phyloP scores from a whole-genome alignment of 2,797 vertebrate species.

The Psittacula derbiana region DNA sequence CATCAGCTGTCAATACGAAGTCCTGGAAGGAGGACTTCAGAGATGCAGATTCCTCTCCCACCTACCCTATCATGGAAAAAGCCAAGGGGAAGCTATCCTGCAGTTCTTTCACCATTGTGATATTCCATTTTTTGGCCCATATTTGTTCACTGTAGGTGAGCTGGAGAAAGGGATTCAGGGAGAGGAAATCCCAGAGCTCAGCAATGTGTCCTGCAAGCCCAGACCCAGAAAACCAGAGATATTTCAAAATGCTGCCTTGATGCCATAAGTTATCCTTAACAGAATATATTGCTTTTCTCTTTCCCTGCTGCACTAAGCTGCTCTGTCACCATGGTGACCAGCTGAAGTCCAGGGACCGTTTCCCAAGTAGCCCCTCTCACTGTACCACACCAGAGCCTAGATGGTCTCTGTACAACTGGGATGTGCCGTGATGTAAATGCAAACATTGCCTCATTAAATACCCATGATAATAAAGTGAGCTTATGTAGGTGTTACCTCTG shows the following conservation, averaged over 20 bases:
- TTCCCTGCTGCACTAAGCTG: background rate
- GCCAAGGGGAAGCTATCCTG: background rate
- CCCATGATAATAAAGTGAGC: fast-evolving
- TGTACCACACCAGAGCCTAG: background rate
- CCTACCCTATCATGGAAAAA: background rate
- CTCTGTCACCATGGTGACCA: background rate
- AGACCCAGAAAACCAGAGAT: background rate
- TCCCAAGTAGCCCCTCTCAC: background rate
- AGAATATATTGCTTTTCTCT: slow-evolving; percentile 13
- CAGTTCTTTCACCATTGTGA: background rate
- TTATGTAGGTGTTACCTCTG: background rate
- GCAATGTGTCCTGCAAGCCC: background rate
- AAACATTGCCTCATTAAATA: background rate
- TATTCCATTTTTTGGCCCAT: background rate
- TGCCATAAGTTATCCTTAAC: background rate
- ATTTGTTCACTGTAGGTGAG: background rate
- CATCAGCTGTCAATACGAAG: background rate
- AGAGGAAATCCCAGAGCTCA: background rate
- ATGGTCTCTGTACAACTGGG: background rate
- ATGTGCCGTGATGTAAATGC: background rate
- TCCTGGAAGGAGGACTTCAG: background rate
- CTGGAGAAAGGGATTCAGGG: background rate
- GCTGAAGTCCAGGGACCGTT: slow-evolving; percentile 15
- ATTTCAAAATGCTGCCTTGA: background rate
- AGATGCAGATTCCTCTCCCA: background rate